Evolutionary conservation across 2,113 vertebrate genomes (phyloP).

Genomic region (Pandion haliaetus): DNA sequence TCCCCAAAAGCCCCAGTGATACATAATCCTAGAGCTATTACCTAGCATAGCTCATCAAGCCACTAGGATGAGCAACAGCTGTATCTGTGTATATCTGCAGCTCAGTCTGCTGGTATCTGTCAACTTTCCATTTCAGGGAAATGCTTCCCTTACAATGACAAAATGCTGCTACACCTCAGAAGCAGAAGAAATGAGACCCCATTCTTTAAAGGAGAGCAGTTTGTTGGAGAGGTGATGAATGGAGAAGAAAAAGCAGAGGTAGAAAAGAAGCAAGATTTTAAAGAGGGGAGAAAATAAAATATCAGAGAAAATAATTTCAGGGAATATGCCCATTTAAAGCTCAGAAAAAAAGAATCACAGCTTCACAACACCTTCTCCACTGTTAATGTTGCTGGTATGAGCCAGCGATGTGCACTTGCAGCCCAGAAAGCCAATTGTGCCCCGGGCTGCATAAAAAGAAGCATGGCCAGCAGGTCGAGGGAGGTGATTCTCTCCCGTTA

Average conservation of each 20-base stretch:
- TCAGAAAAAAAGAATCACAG: background rate
- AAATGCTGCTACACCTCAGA: background rate
- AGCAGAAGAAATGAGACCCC: background rate
- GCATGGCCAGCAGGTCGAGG: accelerated
- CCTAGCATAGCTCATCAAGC: background rate
- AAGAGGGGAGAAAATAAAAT: background rate
- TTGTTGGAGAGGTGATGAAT: background rate
- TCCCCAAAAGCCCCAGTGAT: background rate
- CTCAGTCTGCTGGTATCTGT: background rate
- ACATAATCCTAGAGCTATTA: background rate
- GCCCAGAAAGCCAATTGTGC: background rate
- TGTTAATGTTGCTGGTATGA: background rate
- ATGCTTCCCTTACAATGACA: background rate
- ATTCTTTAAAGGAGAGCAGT: background rate
- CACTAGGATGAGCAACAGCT: background rate
- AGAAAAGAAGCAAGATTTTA: background rate
- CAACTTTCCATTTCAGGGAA: background rate
- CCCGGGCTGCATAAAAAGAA: background rate
- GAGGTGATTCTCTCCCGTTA: background rate
- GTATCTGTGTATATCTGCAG: background rate
- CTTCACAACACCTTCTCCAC: background rate
- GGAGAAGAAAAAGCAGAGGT: background rate
- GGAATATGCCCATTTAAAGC: background rate
- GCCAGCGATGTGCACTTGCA: background rate
- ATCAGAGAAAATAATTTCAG: background rate